A percentile compares a stretch with the other conserved stretches of the same genome.
Conservation (phyloP, 2,113 vertebrate genomes). For the Megaleporinus macrocephalus region DNA sequence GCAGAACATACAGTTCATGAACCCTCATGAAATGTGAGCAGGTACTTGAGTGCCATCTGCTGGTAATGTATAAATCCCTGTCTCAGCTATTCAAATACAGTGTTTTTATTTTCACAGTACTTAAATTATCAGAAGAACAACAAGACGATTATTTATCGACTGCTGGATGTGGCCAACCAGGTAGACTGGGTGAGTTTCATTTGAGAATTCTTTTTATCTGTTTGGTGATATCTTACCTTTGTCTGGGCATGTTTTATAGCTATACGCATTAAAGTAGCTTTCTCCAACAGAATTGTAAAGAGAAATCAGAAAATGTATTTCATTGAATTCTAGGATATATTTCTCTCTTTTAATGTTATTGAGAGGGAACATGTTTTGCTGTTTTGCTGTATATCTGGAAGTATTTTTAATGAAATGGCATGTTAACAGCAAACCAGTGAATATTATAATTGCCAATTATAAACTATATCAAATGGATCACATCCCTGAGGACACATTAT, state of each 20-base stretch:
- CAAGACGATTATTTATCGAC: conserved; percentile 78
- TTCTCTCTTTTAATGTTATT: neutral
- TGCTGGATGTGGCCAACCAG: conserved; percentile 87
- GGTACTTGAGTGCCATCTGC: neutral
- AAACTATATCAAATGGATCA: neutral
- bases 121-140: conserved; percentile 78
- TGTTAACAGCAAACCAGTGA: neutral
- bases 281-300: neutral
- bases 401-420: too few species aligned
- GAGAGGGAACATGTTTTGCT: neutral
- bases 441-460: neutral
- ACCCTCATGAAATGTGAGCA: neutral
- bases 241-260: too few species aligned
- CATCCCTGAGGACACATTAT: neutral
- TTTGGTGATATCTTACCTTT: too few species aligned
- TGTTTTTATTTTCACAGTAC: conserved; percentile 71
- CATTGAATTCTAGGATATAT: neutral
- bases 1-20: neutral
- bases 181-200: conserved; percentile 85
- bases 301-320: neutral
- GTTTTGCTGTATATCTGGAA: neutral
- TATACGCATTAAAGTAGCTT: too few species aligned
- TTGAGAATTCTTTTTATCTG: neutral
- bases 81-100: neutral
- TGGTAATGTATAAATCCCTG: neutral